phyloP scores from a whole-genome alignment of 1,140 invertebrate species.

The Oscheius sp. region DNA sequence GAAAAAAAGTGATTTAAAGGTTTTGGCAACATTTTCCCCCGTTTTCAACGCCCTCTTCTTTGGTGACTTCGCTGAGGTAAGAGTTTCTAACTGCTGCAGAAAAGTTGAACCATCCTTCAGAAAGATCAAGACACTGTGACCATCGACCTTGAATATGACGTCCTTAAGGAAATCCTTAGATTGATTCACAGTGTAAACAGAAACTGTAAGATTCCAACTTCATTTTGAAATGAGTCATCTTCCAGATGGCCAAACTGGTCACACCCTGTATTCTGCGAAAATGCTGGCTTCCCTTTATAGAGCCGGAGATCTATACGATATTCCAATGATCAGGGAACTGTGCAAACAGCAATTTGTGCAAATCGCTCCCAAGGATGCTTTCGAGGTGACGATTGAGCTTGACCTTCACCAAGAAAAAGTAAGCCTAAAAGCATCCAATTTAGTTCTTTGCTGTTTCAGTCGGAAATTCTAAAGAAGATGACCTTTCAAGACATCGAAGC shows the following conservation, averaged over 20 bases:
- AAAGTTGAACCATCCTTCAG: no score
- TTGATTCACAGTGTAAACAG: not conserved
- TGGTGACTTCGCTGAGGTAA: not conserved
- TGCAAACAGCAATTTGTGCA: not conserved
- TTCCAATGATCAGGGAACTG: not conserved
- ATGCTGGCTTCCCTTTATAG: not conserved
- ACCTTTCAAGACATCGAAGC: not conserved
- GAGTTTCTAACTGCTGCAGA: no score
- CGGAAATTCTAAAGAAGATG: slow-evolving; percentile 2
- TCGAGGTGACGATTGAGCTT: not conserved
- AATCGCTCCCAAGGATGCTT: not conserved
- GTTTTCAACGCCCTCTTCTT: slow-evolving; percentile 1
- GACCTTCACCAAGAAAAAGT: not conserved
- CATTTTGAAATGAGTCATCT: not conserved
- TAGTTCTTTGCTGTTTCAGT: not conserved
- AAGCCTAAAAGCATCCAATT: not conserved
- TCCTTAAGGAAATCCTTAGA: not conserved
- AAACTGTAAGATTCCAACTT: not conserved
- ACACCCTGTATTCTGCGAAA: not conserved
- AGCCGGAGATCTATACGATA: not conserved
- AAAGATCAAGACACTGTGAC: not conserved
- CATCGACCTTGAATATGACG: not conserved
- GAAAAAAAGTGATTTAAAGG: no score
- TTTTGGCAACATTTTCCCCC: not conserved
- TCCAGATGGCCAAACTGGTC: not conserved